Evolutionary conservation across 2,888 invertebrate species (phyloP).

Genomic region (Poecilus cupreus): DNA sequence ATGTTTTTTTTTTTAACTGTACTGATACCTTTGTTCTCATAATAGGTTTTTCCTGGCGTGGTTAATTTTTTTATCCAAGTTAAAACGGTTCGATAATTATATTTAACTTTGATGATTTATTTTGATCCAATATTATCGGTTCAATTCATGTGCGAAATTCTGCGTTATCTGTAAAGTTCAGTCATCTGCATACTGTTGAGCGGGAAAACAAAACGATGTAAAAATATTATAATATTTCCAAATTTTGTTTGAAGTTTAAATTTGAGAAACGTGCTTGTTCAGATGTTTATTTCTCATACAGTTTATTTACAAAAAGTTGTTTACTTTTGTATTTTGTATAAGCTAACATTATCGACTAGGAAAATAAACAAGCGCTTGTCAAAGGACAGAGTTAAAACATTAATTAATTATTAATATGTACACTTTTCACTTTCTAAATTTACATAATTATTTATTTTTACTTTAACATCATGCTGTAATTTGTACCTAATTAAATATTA

Average conservation of each 20-base stretch:
- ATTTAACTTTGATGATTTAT: slow-evolving; percentile 23
- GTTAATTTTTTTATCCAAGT: too few species aligned
- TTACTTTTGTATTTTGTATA: slow-evolving; percentile 14
- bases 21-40: too few species aligned
- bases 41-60: too few species aligned
- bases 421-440: too few species aligned
- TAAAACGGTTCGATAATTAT: slow-evolving; percentile 7
- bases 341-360: background rate
- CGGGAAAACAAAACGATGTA: background rate
- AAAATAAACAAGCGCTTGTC: background rate
- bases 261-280: slow-evolving; percentile 3
- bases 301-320: slow-evolving; percentile 7
- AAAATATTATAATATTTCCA: background rate
- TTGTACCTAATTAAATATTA: background rate
- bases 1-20: too few species aligned
- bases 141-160: background rate
- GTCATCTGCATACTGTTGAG: slow-evolving; percentile 1
- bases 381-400: too few species aligned
- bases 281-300: slow-evolving; percentile 27
- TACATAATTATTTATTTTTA: too few species aligned
- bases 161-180: slow-evolving; percentile 27
- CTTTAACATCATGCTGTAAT: background rate
- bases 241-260: slow-evolving; percentile 19
- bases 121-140: slow-evolving; percentile 7
- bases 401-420: too few species aligned